These are phyloP conservation scores for Cygnus buccinator DNA, from an alignment of 2,113 vertebrate genomes.

Conservation along the genomic window DNA sequence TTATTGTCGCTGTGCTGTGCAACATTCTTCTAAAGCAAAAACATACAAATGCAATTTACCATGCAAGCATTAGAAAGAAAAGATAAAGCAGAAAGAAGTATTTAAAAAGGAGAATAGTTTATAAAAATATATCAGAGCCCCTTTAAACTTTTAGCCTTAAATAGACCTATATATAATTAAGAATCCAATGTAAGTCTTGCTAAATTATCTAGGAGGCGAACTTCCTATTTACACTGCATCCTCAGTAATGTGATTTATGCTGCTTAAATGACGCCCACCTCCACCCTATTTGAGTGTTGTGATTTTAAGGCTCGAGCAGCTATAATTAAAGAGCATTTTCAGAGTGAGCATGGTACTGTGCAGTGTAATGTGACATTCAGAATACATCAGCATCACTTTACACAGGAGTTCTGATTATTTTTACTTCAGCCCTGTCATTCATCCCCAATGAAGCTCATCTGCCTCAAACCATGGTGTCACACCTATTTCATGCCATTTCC, in stretches of 20 bases:
- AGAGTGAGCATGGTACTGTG: background rate
- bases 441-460: background rate
- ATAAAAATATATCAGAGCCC: background rate
- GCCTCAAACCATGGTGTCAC: background rate
- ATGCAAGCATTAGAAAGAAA: background rate
- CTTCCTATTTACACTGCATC: background rate
- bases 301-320: slow-evolving; percentile 14
- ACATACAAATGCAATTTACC: background rate
- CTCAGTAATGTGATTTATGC: background rate
- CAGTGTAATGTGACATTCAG: slow-evolving; percentile 33
- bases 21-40: background rate
- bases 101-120: background rate
- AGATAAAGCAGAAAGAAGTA: background rate
- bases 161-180: background rate
- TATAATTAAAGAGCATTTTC: slow-evolving; percentile 15
- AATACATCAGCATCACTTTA: slow-evolving; percentile 49
- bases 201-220: background rate
- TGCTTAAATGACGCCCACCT: background rate
- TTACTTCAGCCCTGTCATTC: slow-evolving; percentile 32
- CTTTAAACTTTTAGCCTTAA: background rate
- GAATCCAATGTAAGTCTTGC: background rate
- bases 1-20: background rate
- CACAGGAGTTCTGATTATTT: slow-evolving; percentile 44
- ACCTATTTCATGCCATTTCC: background rate
- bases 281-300: background rate